These are phyloP conservation scores for Hypocryptadius cinnamomeus DNA, from an alignment of 2,113 vertebrate genomes.

Conservation along the genomic window DNA sequence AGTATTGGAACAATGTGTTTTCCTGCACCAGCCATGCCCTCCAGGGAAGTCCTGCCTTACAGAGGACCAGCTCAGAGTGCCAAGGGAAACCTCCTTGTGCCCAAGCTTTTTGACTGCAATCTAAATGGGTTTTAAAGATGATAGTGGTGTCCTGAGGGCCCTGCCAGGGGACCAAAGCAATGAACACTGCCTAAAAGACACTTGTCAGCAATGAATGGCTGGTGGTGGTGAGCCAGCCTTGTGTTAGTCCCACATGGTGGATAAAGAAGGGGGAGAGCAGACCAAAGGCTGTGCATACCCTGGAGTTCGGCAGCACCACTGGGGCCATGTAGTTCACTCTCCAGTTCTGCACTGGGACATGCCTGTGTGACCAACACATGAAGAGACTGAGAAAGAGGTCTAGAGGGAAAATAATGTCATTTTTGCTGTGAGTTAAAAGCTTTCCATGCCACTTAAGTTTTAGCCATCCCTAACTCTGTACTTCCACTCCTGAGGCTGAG, in stretches of 20 bases:
- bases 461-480: neutral
- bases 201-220: neutral
- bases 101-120: neutral
- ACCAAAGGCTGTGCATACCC: neutral
- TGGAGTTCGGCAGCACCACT: neutral
- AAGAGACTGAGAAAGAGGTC: neutral
- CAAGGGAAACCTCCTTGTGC: rapidly evolving
- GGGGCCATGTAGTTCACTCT: neutral
- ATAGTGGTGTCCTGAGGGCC: neutral
- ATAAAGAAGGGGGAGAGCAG: neutral
- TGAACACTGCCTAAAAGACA: neutral
- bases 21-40: neutral
- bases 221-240: neutral
- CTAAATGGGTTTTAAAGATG: neutral
- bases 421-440: neutral
- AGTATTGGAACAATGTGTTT: neutral
- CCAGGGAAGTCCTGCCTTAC: rapidly evolving
- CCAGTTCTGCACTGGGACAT: neutral
- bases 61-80: neutral
- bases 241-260: neutral
- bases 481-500: neutral
- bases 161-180: neutral
- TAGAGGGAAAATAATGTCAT: neutral
- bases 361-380: neutral
- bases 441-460: neutral